Percentiles rank a stretch among this genome's conserved stretches.
phyloP scores from a whole-genome alignment of 2,113 vertebrate genomes.

The Dasypus novemcinctus region DNA sequence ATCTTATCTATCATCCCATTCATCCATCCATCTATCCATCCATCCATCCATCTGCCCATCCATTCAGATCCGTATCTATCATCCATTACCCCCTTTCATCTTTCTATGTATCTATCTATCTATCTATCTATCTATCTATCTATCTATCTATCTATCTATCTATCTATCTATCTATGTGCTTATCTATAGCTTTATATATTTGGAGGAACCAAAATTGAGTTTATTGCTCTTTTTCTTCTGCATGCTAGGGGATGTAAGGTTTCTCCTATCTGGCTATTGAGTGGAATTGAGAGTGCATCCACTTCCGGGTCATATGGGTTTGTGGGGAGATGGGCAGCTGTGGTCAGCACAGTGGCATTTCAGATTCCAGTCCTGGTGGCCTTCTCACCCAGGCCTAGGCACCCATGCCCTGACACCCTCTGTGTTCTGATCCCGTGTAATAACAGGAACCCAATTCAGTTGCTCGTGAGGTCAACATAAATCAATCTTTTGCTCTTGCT shows the following conservation, averaged over 20 bases:
- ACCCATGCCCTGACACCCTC: not conserved
- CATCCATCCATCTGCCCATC: rapidly evolving
- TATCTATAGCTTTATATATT: no score
- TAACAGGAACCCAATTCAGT: not conserved
- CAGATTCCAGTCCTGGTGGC: not conserved
- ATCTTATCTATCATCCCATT: rapidly evolving
- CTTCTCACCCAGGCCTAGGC: not conserved
- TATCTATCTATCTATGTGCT: rapidly evolving
- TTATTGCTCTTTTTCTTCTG: not conserved
- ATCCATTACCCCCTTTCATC: rapidly evolving
- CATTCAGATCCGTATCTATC: rapidly evolving
- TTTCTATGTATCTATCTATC: not conserved
- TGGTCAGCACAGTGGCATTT: not conserved
- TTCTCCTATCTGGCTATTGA: no score
- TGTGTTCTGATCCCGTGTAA: not conserved
- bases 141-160: rapidly evolving
- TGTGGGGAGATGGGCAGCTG: not conserved
- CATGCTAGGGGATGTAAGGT: no score
- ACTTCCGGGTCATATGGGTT: no score
- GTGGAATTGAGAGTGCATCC: no score
- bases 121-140: not conserved
- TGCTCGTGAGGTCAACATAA: not conserved
- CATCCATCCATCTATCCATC: rapidly evolving
- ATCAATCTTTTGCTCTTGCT: not conserved
- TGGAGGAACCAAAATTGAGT: no score